Evolutionary conservation across 2,797 vertebrate genomes (phyloP), one percentile per base, ranked within the genome.

Genomic region (Scolopax rusticola): DNA sequence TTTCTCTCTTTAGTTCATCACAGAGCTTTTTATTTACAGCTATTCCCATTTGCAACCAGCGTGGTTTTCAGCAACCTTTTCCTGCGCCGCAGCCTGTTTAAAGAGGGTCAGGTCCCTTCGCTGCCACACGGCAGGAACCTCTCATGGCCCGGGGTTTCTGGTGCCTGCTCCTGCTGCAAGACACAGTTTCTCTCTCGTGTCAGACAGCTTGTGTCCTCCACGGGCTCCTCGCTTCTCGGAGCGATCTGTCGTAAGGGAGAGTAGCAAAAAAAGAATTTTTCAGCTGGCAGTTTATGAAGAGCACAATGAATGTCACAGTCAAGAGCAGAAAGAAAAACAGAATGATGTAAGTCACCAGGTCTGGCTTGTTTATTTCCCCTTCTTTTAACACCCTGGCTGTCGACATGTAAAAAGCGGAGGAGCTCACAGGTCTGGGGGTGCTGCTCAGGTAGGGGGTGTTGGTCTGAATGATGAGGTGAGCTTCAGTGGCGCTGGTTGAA

Each of bases 221-320:
- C 67, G 99, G 99, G 95, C 98, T 99, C 94, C 99, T 98, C 60
- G 99, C 98, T 95, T 99, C 99, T 95, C 99, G 97, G 97, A 99
- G 98, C 9, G 99, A 99, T 94, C 99, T 99, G 98, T 99, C 99
- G 54, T 99, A 99, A 97, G 99, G 99, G 97, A 99, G 99, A 92
- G 99, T 99, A 61, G 99, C 99, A 94, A 99, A 99, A 97, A 99
- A 99, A 94, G 99, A 99, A 97, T 99, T 99, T 97, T 99, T 99
- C 93, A 99, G 98, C 98, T 99, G 99, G 91, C 99, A 99, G 98
- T 99, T 99, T 94, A 99, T 99, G 98, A 99, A 99, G 97, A 99
- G 99, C 76, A 99, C 99, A 64, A 99, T 99, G 73, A 99, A 98
- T 38, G 99, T 98, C 98, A 99, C 99, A 70, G 99, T 97, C 84